Evolutionary conservation across 2,113 vertebrate species (phyloP).

Genomic region (Jacana jacana): DNA sequence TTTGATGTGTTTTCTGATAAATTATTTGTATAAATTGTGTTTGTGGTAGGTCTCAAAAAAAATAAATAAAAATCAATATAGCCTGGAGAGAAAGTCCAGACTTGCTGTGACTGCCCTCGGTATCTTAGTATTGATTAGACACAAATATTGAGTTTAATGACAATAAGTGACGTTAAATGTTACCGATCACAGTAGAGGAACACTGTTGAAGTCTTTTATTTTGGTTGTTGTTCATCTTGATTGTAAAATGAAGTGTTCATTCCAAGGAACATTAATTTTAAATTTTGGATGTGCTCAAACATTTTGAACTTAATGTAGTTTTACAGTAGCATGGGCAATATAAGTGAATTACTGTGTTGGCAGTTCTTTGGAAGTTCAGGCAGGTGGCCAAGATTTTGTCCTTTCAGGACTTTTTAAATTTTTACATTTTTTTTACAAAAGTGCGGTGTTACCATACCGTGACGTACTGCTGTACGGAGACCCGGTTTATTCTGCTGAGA

Average conservation of each 20-base stretch:
- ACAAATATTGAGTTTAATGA: conserved; percentile 52
- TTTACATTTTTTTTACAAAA: neutral
- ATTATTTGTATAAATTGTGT: conserved; percentile 50
- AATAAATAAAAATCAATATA: conserved; percentile 14
- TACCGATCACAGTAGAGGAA: conserved; percentile 21
- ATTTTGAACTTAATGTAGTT: conserved; percentile 33
- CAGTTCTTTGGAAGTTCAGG: neutral
- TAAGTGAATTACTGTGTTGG: conserved; percentile 30
- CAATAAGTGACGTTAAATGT: conserved; percentile 63
- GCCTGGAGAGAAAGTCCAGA: conserved; percentile 23
- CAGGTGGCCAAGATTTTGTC: neutral
- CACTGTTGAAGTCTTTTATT: neutral
- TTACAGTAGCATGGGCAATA: conserved; percentile 4
- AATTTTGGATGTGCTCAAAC: conserved; percentile 31
- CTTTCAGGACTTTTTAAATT: conserved; percentile 21
- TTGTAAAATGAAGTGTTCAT: neutral
- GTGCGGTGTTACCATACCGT: neutral
- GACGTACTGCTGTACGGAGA: neutral
- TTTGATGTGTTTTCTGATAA: conserved; percentile 27
- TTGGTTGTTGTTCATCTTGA: neutral
- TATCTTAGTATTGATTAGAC: conserved; percentile 47
- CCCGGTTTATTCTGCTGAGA: neutral
- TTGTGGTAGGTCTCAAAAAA: conserved; percentile 10
- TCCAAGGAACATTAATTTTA: conserved; percentile 27
- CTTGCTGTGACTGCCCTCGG: conserved; percentile 19